These are phyloP conservation scores for Okapia johnstoni DNA, from an alignment of 2,113 vertebrate species.

Conservation along the genomic window DNA sequence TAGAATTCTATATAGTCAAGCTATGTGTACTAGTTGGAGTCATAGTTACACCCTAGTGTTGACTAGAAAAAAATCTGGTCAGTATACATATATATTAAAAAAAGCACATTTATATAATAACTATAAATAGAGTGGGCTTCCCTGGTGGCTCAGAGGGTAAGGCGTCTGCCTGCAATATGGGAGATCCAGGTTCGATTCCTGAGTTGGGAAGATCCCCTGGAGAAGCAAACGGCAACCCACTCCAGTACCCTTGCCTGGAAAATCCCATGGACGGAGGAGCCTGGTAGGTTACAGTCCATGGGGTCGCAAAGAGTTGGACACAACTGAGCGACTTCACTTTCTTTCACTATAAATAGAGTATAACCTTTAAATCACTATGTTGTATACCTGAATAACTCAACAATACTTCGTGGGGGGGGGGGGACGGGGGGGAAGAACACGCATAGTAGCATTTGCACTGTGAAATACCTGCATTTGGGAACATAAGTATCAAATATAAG, in stretches of 20 bases:
- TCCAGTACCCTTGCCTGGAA: not conserved
- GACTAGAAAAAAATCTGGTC: not conserved
- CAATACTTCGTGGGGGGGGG: rapidly evolving
- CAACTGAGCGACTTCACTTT: not conserved
- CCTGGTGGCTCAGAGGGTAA: not conserved
- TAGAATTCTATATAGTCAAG: not conserved
- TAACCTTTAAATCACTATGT: not conserved
- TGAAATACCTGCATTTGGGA: not conserved
- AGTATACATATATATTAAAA: not conserved
- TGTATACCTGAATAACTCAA: not conserved
- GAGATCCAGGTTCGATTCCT: not conserved
- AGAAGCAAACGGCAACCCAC: not conserved
- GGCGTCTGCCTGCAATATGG: not conserved
- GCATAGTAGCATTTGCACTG: not conserved
- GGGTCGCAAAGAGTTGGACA: not conserved
- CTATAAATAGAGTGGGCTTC: not conserved
- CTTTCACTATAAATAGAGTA: not conserved
- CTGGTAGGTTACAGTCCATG: not conserved
- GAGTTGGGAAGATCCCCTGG: not conserved
- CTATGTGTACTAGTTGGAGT: not conserved
- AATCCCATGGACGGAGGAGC: not conserved
- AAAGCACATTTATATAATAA: not conserved
- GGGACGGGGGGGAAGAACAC: not conserved
- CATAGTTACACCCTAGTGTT: not conserved
- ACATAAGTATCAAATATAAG: not conserved